Percentiles rank a stretch among this genome's conserved stretches.
Conservation (phyloP, 2,113 vertebrate genomes). For the Platichthys flesus region DNA sequence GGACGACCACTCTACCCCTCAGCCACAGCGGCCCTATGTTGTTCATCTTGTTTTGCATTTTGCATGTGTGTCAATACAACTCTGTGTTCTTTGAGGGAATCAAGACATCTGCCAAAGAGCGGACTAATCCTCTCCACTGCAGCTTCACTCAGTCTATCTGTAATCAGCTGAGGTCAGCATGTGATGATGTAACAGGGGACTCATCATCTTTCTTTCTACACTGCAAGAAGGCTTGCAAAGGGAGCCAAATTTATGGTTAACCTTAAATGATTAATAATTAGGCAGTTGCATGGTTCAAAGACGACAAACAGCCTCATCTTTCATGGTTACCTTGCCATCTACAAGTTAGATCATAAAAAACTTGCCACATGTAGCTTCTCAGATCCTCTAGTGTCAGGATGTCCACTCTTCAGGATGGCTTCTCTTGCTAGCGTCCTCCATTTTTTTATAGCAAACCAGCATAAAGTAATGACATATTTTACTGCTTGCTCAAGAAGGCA, state of each 20-base stretch:
- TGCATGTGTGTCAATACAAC: background rate
- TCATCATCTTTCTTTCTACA: slow-evolving; percentile 12
- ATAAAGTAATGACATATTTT: no score
- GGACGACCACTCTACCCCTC: no score
- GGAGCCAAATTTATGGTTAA: background rate
- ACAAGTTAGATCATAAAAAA: no score
- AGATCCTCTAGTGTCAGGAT: no score
- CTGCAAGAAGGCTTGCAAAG: background rate
- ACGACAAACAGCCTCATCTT: no score
- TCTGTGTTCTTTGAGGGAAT: slow-evolving; percentile 37
- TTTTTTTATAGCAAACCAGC: no score
- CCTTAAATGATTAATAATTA: background rate
- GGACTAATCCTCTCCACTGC: slow-evolving; percentile 32
- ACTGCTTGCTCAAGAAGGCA: no score
- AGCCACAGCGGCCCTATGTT: background rate
- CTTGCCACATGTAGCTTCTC: no score
- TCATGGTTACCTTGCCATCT: no score
- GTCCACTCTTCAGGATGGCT: no score
- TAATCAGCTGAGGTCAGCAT: slow-evolving; percentile 36
- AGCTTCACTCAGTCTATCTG: slow-evolving; percentile 7
- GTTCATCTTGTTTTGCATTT: background rate
- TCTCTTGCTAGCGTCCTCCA: no score
- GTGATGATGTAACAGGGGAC: slow-evolving; percentile 40
- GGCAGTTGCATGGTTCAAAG: no score
- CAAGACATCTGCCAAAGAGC: slow-evolving; percentile 18